Base-by-base conservation (phyloP, 2,113 vertebrate species). In the Gasterosteus nipponicus region DNA sequence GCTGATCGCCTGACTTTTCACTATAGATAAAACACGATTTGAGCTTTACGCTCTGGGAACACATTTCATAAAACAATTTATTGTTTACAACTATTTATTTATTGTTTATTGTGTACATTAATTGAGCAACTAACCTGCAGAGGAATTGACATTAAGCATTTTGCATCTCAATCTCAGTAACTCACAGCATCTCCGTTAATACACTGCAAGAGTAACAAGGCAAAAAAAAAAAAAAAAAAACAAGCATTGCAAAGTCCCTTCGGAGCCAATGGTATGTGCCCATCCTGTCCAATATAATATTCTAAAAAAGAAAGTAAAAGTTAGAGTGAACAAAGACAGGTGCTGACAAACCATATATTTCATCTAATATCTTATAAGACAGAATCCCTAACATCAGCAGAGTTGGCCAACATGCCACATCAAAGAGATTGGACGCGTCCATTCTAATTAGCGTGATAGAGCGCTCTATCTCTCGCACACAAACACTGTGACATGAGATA, bases 261-360 rank as follows among this genome's bases (percentile, higher is more conserved):
- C 8, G 69, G 46, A 33, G 9, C 22, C 12, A 33, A 38, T 7
- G 66, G 41, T 54, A 60, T 8, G 38, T 67, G 33, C 62, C 69
- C 69, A 56, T 56, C 33, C 26, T 78, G 81, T 85, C 82, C 56
- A 59, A 72, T 73, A 41, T 35, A 38, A 83, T 80, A 82, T 75
- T 72, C 39, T 59, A 60, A 78, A 73, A 18, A 66, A 38, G 35
- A 64, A 83, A 66, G 75, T 51, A 63, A 78, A 67, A 72, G 72
- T 56, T 80, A 2, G 44, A 59, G 54, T 26, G 77, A 77, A 85
- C 73, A 70, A 44, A 81, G 79, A 63, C 70, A 63, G 66, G 66
- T 80, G 80, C 87, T 89, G 89, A 92, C 69, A 38, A 87, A 77
- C 81, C 85, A 80, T 5, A 67, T 73, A 69, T 44, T 87, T 85